Evolutionary conservation across 1,140 invertebrate genomes (phyloP).

Genomic region (Aleiodes sp.): DNA sequence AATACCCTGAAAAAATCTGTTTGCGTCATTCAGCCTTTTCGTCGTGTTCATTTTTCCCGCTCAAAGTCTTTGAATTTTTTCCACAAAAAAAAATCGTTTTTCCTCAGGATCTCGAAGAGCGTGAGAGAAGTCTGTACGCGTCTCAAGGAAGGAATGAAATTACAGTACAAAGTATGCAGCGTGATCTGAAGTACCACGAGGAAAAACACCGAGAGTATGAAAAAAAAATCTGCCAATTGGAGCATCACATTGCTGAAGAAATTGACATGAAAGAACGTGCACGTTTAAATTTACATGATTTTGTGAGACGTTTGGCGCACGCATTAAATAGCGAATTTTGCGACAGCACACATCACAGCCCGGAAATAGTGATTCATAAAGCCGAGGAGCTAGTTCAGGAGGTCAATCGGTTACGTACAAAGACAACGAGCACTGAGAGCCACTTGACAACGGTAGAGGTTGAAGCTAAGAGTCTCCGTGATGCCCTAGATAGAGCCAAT

Average conservation of each 20-base stretch:
- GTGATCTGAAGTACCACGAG: constrained; percentile 78
- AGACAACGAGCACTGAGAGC: constrained; percentile 69
- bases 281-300: constrained; percentile 65
- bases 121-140: constrained; percentile 74
- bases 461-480: constrained; percentile 73
- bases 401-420: constrained; percentile 65
- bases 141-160: constrained; percentile 72
- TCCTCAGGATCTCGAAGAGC: constrained; percentile 75
- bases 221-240: constrained; percentile 75
- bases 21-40: no score
- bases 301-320: constrained; percentile 73
- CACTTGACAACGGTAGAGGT: constrained; percentile 72
- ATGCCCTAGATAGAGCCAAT: constrained; percentile 71
- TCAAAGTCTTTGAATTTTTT: no score
- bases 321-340: constrained; percentile 75
- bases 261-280: constrained; percentile 66
- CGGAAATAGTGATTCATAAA: constrained; percentile 76
- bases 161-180: constrained; percentile 75
- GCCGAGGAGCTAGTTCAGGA: constrained; percentile 78
- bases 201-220: constrained; percentile 80
- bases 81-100: neutral
- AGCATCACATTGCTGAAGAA: constrained; percentile 73
- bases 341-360: constrained; percentile 67
- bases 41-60: no score
- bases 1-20: no score